Percentiles rank a stretch among this genome's conserved stretches.
phyloP scores from a whole-genome alignment of 2,888 invertebrate species.

The Marasmarcha lunaedactyla region DNA sequence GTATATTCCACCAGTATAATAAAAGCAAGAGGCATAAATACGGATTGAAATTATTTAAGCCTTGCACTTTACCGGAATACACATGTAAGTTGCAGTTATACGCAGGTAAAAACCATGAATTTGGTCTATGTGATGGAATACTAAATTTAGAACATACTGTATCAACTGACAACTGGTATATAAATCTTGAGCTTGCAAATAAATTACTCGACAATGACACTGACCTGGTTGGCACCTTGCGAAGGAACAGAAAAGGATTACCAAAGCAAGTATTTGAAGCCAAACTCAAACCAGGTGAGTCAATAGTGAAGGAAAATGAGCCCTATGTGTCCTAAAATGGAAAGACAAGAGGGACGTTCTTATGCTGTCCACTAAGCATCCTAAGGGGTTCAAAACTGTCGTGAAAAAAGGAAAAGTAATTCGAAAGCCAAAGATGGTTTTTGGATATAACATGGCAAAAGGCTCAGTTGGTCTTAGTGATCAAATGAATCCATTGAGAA shows the following conservation, averaged over 20 bases:
- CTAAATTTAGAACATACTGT: slow-evolving; percentile 18
- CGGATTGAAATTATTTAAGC: slow-evolving; percentile 18
- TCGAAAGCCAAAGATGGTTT: slow-evolving; percentile 16
- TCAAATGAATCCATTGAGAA: slow-evolving; percentile 22
- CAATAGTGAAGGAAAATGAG: not conserved
- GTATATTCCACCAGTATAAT: slow-evolving; percentile 10
- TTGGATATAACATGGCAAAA: slow-evolving; percentile 13
- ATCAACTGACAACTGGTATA: slow-evolving; percentile 18
- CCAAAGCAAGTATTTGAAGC: not conserved
- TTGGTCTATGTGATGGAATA: slow-evolving; percentile 6
- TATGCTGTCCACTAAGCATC: slow-evolving; percentile 15
- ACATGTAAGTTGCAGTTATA: slow-evolving; percentile 17
- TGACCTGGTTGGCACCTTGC: slow-evolving; percentile 13
- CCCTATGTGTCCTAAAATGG: slow-evolving; percentile 14
- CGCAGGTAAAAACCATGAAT: slow-evolving; percentile 14
- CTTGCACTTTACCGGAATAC: slow-evolving; percentile 17
- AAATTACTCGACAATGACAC: slow-evolving; percentile 12
- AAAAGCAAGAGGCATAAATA: slow-evolving; percentile 11
- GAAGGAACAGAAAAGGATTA: slow-evolving; percentile 9
- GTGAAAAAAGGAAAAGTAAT: slow-evolving; percentile 3
- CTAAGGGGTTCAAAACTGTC: not conserved
- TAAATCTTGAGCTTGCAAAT: slow-evolving; percentile 17
- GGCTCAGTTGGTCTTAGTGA: slow-evolving; percentile 21
- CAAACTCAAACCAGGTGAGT: not conserved
- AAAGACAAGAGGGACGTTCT: slow-evolving; percentile 15